Conservation (phyloP, 92 coral and sea anemone genomes). For the Desmophyllum pertusum region DNA sequence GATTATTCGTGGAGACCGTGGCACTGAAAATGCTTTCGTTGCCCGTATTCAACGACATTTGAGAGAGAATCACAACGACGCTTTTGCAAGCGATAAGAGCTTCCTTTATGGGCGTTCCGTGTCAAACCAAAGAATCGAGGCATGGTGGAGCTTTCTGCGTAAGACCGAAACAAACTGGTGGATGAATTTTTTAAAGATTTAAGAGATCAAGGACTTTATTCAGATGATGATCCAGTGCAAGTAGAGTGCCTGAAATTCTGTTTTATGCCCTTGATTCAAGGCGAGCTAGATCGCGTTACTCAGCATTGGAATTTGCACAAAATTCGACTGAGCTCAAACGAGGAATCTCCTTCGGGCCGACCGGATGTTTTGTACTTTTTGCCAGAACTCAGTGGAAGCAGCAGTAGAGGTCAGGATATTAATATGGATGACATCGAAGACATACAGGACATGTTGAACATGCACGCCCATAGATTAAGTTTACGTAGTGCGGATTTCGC, state of each 20-base stretch:
- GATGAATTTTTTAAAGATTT: not conserved
- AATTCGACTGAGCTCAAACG: conserved; percentile 54
- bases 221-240: conserved; percentile 29
- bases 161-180: not conserved
- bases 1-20: conserved; percentile 46
- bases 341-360: conserved; percentile 55
- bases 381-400: not conserved
- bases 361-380: conserved; percentile 49
- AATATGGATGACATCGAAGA: not conserved
- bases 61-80: not conserved
- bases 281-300: conserved; percentile 37
- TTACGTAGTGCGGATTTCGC: not conserved
- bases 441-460: too few relatives aligned
- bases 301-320: conserved; percentile 52
- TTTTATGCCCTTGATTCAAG: conserved; percentile 32
- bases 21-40: conserved; percentile 54
- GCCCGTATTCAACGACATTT: conserved; percentile 48
- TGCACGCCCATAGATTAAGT: too few relatives aligned
- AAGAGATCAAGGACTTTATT: not conserved
- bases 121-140: conserved; percentile 14
- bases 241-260: conserved; percentile 33
- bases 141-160: conserved; percentile 7
- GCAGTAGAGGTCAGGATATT: not conserved
- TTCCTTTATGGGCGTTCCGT: conserved; percentile 11
- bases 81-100: not conserved